phyloP scores from a whole-genome alignment of 53 echinoderm and acorn worm species.

The Paracentrotus lividus region DNA sequence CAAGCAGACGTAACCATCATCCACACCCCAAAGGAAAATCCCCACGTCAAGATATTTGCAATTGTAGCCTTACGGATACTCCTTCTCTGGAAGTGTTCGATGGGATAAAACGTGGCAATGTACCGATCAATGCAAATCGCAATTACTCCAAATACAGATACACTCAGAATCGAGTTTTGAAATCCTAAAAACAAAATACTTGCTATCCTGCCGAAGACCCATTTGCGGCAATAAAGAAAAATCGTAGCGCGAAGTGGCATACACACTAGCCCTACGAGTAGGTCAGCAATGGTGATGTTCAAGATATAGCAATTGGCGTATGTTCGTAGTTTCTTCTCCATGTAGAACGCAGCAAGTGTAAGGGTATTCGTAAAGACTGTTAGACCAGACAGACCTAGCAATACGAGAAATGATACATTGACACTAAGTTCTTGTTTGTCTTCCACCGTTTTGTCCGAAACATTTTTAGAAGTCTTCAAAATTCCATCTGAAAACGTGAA shows the following conservation, averaged over 20 bases:
- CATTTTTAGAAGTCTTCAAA: neutral
- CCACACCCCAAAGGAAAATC: neutral
- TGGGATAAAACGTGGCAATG: conserved; percentile 18
- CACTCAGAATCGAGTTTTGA: neutral
- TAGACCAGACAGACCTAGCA: neutral
- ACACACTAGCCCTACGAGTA: neutral
- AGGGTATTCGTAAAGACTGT: neutral
- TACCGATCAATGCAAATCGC: conserved; percentile 12
- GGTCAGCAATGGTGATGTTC: neutral
- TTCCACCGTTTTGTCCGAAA: neutral
- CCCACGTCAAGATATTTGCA: neutral
- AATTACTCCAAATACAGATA: neutral
- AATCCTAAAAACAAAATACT: neutral
- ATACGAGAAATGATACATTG: neutral
- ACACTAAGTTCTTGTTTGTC: neutral
- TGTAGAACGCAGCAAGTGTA: neutral
- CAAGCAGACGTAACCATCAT: neutral
- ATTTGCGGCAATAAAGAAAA: neutral
- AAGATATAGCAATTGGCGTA: neutral
- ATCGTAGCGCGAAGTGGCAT: neutral
- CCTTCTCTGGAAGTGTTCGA: neutral
- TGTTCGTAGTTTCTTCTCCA: neutral
- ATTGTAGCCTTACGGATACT: neutral
- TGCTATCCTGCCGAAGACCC: neutral
- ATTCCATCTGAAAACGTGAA: neutral